Conservation (phyloP, 2,888 invertebrate genomes). For the Acronicta aceris region DNA sequence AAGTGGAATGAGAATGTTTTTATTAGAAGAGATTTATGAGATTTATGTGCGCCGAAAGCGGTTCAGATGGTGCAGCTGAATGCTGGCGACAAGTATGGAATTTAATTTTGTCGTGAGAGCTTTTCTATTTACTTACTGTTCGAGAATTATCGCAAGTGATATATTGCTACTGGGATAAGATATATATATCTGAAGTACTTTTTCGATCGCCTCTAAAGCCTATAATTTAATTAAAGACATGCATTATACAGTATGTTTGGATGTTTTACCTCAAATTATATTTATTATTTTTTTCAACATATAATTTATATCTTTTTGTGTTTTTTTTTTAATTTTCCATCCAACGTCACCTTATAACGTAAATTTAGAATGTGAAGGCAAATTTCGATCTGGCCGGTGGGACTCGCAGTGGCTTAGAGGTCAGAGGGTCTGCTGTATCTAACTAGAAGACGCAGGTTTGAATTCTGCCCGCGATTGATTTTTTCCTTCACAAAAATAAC, state of each 20-base stretch:
- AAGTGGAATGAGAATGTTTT: constrained; percentile 67
- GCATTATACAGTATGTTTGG: not conserved
- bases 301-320: not conserved
- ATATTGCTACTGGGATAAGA: constrained; percentile 20
- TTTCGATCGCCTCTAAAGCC: constrained; percentile 14
- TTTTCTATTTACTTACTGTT: constrained; percentile 51
- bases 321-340: not conserved
- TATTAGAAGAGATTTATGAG: constrained; percentile 68
- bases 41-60: constrained; percentile 66
- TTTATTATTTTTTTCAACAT: not conserved
- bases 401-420: no score
- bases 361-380: no score
- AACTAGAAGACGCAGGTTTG: no score
- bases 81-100: constrained; percentile 71
- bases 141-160: constrained; percentile 38
- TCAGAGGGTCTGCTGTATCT: no score
- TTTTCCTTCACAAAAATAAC: no score
- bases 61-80: constrained; percentile 69
- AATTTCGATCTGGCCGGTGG: no score
- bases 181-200: constrained; percentile 15
- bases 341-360: no score
- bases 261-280: no score
- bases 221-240: not conserved
- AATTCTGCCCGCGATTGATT: no score
- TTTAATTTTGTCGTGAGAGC: constrained; percentile 71